Conservation (phyloP, 2,113 vertebrate species). For the Chrysochloris asiatica region DNA sequence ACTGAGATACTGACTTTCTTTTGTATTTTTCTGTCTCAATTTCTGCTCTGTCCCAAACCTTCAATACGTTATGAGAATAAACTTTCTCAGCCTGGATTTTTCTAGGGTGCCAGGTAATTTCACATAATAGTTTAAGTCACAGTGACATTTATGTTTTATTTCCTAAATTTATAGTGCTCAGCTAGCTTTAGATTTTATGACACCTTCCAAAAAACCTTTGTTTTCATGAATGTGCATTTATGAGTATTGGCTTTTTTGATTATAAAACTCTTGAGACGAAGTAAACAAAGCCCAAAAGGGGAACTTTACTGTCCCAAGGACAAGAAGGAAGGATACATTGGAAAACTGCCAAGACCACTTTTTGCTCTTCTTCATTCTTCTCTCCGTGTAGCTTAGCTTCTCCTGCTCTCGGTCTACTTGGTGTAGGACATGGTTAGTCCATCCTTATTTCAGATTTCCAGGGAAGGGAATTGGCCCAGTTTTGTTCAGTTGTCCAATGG, state of each 20-base stretch:
- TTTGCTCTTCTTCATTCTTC: neutral
- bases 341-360: neutral
- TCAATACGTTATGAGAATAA: neutral
- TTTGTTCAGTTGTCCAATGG: neutral
- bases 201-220: conserved; percentile 6
- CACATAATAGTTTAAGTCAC: neutral
- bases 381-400: neutral
- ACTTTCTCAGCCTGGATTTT: conserved; percentile 13
- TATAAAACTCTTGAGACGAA: neutral
- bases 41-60: neutral
- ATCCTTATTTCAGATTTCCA: neutral
- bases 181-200: neutral
- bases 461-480: neutral
- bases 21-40: conserved; percentile 34
- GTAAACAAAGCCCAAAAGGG: neutral
- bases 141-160: conserved; percentile 29
- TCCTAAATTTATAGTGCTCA: neutral
- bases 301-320: neutral
- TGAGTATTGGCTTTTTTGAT: neutral
- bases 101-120: conserved; percentile 15
- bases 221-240: neutral
- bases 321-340: neutral
- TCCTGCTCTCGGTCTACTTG: neutral
- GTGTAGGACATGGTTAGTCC: neutral
- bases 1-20: neutral